A percentile compares a stretch with the other conserved stretches of the same genome.
These are phyloP conservation scores for Campopleginae sp. DNA, from an alignment of 2,888 invertebrate genomes.

Conservation along the genomic window DNA sequence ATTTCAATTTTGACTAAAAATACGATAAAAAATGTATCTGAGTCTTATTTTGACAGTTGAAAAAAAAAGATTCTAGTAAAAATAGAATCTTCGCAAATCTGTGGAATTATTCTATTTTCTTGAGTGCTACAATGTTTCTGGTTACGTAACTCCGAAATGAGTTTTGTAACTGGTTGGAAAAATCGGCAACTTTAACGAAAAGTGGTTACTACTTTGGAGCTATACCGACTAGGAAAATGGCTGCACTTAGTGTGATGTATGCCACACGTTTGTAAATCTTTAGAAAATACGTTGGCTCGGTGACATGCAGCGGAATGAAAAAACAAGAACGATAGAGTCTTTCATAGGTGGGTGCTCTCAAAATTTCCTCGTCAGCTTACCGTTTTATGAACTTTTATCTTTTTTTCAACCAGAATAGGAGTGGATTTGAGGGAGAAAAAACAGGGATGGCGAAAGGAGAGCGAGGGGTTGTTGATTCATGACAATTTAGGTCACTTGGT, in stretches of 20 bases:
- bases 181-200: too few species aligned
- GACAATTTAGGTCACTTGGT: conserved; percentile 62
- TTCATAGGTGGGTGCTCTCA: conserved; percentile 17
- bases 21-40: too few species aligned
- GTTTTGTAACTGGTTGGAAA: too few species aligned
- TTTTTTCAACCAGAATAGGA: conserved; percentile 1
- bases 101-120: not conserved
- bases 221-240: too few species aligned
- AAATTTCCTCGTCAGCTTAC: conserved; percentile 4
- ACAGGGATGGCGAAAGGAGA: not conserved
- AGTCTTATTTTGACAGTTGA: too few species aligned
- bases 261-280: not conserved
- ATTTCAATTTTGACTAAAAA: too few species aligned
- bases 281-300: not conserved
- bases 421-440: not conserved
- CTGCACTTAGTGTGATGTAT: too few species aligned
- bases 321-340: conserved; percentile 22
- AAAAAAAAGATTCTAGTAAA: not conserved
- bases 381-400: conserved; percentile 21
- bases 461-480: conserved; percentile 35
- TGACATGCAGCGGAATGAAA: not conserved
- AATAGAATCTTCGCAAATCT: not conserved
- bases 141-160: too few species aligned
- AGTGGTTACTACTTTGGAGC: too few species aligned
- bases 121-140: not conserved